phyloP scores from a whole-genome alignment of 2,113 vertebrate genomes.

The Fregetta grallaria region DNA sequence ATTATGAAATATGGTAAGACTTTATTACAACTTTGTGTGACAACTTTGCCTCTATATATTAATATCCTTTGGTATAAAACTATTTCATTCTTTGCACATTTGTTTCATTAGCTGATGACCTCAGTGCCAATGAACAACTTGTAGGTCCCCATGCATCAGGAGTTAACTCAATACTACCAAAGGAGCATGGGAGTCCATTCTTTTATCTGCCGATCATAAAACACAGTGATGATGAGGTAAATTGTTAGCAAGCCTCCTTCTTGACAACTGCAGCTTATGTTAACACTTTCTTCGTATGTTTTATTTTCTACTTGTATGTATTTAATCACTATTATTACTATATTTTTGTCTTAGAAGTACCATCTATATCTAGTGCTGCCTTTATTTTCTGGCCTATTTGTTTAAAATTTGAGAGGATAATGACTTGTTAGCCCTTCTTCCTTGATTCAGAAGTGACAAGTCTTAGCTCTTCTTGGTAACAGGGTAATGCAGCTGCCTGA shows the following conservation, averaged over 20 bases:
- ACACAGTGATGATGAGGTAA: constrained; percentile 93
- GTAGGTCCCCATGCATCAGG: constrained; percentile 89
- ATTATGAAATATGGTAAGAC: not conserved
- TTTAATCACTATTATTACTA: not conserved
- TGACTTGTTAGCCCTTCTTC: not conserved
- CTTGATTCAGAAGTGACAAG: not conserved
- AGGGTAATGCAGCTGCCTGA: not conserved
- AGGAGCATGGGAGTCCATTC: constrained; percentile 97
- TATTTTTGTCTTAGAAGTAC: not conserved
- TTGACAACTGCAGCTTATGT: not conserved
- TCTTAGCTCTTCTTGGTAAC: not conserved
- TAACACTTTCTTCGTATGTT: not conserved
- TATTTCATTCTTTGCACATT: constrained; percentile 1
- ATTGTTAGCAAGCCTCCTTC: constrained; percentile 34
- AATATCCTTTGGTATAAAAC: constrained; percentile 20
- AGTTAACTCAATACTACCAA: constrained; percentile 96
- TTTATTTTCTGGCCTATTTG: not conserved
- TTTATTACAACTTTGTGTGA: not conserved
- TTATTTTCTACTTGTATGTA: not conserved
- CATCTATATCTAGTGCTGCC: not conserved
- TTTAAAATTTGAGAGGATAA: not conserved
- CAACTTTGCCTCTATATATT: not conserved
- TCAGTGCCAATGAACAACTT: constrained; percentile 92
- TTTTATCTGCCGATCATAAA: constrained; percentile 97
- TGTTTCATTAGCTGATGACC: constrained; percentile 86